Base-by-base conservation (phyloP, 2,888 invertebrate genomes). In the Plagodis pulveraria region DNA sequence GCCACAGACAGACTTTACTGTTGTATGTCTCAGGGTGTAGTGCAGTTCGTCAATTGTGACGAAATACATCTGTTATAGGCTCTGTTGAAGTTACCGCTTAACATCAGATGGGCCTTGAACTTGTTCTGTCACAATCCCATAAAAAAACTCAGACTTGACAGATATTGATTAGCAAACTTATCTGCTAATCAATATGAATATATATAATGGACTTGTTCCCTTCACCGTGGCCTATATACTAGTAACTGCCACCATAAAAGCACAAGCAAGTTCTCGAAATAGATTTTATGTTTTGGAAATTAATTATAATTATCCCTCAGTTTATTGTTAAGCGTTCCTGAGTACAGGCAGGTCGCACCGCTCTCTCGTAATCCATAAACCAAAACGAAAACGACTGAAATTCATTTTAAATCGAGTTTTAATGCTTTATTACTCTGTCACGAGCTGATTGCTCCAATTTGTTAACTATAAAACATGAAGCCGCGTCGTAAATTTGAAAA, bases 371-470 rank as follows among this genome's bases (percentile, higher is more conserved):
- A 68, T 60, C 46, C 59, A 53, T 66, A 70, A 69, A 71, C 52
- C 43, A 71, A 76, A 71, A 70, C 55, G 65, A 58, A 53, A 50
- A 56, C 53, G 52, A 64, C 62, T 71, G 9, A 52, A 73, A 72
- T 71, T 72, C 44, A 67, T 74, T 74, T 78, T 51, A 71, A 73
- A 76, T 73, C 74, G 65, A 74, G 71, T 77, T 81, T 81, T 76
- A 79, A 76, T 77, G 74, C 73, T 86, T 84, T 86, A 85, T 76
- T 70, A 73, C 71, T 74, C 76, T 81, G 83, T 82, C 81, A 73
- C 78, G 67, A 75, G 70, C 69, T 71, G 73, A 86, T 86, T 84
- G 84, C 80, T 80, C 84, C 84, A 89, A 90, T 89, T 89, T 85
- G 85, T 86, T 77, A 75, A 77, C 81, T 74, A 87, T 86, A 86